These are phyloP conservation scores for Glyphotaelius pellucidus DNA, from an alignment of 2,888 invertebrate species.

Conservation along the genomic window DNA sequence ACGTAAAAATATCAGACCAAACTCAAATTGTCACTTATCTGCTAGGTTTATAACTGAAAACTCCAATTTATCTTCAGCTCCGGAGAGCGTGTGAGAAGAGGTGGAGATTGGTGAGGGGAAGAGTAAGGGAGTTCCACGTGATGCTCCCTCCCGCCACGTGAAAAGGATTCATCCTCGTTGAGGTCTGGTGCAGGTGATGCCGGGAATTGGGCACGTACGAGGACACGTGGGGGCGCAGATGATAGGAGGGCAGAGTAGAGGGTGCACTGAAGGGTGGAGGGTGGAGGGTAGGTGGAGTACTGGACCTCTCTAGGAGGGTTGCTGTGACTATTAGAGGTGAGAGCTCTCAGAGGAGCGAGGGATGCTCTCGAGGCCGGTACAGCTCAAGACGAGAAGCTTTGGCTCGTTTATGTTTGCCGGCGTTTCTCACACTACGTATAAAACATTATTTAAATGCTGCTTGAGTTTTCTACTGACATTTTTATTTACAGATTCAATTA, in stretches of 20 bases:
- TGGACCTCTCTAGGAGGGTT: background rate
- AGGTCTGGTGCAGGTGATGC: conserved; percentile 33
- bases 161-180: conserved; percentile 20
- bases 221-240: background rate
- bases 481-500: background rate
- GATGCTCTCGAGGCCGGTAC: background rate
- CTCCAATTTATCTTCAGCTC: background rate
- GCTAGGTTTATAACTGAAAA: background rate
- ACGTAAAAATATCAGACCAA: background rate
- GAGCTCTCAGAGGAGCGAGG: conserved; percentile 12
- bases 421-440: background rate
- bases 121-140: background rate
- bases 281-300: background rate
- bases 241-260: background rate
- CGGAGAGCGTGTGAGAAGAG: background rate
- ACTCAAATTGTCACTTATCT: background rate
- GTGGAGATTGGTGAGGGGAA: background rate
- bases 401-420: conserved; percentile 4
- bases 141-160: conserved; percentile 9
- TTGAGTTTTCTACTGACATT: background rate
- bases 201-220: conserved; percentile 34
- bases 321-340: conserved; percentile 26
- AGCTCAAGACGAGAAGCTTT: conserved; percentile 11
- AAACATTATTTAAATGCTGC: background rate
- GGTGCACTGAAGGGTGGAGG: background rate